A percentile compares a stretch with the other conserved stretches of the same genome.
phyloP scores from a whole-genome alignment of 2,797 vertebrate species.

The Tarsius wallacei region DNA sequence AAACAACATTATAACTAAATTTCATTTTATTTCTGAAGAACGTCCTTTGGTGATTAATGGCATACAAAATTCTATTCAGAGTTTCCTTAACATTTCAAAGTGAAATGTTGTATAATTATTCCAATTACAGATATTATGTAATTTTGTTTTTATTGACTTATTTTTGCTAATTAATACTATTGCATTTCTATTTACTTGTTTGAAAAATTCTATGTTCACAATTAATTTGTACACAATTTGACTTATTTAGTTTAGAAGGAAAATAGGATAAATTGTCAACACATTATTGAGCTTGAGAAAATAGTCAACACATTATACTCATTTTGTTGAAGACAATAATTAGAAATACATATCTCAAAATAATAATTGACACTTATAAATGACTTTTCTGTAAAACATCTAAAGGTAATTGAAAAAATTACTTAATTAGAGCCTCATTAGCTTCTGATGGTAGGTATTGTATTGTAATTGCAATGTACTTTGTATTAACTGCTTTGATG shows the following conservation, averaged over 20 bases:
- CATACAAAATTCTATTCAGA: not conserved
- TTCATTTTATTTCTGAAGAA: not conserved
- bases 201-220: not conserved
- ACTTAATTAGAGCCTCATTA: slow-evolving; percentile 58
- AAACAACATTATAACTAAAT: not conserved
- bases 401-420: slow-evolving; percentile 61
- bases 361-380: slow-evolving; percentile 58
- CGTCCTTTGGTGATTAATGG: not conserved
- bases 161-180: not conserved
- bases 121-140: not conserved
- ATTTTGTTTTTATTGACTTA: not conserved
- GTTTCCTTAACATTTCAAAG: not conserved
- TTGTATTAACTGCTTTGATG: not conserved
- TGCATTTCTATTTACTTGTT: not conserved
- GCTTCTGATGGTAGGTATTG: not conserved
- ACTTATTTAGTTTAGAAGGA: not conserved
- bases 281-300: not conserved
- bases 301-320: not conserved
- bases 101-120: not conserved
- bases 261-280: slow-evolving; percentile 12
- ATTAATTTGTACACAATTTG: slow-evolving; percentile 7
- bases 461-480: not conserved
- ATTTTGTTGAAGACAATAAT: slow-evolving; percentile 54
- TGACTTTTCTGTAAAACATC: slow-evolving; percentile 20
- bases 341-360: slow-evolving; percentile 14